Conservation (phyloP, 2,888 invertebrate species). For the Athrips mouffetella region DNA sequence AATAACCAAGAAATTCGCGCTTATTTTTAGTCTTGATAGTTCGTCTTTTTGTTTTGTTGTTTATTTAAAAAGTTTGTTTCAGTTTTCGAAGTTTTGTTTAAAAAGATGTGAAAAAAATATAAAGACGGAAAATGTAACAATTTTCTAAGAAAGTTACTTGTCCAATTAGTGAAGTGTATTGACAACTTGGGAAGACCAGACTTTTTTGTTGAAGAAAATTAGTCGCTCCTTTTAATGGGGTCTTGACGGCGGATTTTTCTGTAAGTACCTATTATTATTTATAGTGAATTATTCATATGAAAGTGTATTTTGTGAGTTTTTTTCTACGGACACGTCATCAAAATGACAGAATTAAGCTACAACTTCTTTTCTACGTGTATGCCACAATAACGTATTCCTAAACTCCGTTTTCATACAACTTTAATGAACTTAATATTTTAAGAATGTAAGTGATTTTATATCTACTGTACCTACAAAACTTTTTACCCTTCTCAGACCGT, state of each 20-base stretch:
- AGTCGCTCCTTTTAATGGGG: neutral
- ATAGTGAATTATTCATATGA: no score
- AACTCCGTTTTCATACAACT: no score
- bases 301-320: no score
- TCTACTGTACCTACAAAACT: no score
- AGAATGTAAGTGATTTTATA: no score
- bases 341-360: no score
- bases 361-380: no score
- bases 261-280: neutral
- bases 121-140: neutral
- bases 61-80: neutral
- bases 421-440: no score
- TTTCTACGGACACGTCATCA: no score
- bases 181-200: neutral
- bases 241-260: neutral
- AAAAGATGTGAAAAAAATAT: neutral
- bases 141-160: neutral
- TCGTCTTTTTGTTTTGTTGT: neutral
- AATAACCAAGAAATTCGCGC: neutral
- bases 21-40: neutral
- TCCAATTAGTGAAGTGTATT: slow-evolving; percentile 6
- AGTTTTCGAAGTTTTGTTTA: neutral
- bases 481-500: no score
- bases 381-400: no score
- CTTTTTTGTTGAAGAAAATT: neutral